These are phyloP conservation scores for Drosophila differens DNA, from an alignment of 2,888 invertebrate genomes.

Conservation along the genomic window DNA sequence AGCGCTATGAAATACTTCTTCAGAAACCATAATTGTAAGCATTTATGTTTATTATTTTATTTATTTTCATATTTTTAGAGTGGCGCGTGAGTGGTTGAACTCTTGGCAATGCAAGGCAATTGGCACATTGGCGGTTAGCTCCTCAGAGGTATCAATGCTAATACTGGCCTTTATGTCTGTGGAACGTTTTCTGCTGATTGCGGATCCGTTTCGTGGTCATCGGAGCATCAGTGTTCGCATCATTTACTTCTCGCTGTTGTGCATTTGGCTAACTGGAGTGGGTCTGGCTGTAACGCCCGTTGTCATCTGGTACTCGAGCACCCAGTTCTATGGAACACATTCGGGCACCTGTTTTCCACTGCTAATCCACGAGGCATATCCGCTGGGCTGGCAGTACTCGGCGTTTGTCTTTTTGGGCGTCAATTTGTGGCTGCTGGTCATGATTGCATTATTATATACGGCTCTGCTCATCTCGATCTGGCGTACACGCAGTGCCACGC, in stretches of 20 bases:
- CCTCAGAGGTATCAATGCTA: constrained; percentile 90
- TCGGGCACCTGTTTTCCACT: constrained; percentile 90
- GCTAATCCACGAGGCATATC: constrained; percentile 89
- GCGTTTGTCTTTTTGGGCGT: constrained; percentile 89
- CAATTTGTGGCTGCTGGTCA: constrained; percentile 87
- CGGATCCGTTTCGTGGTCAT: constrained; percentile 87
- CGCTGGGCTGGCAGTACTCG: constrained; percentile 90
- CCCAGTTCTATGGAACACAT: constrained; percentile 88
- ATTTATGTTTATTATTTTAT: background rate
- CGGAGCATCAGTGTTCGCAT: constrained; percentile 86
- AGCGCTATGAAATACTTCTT: background rate
- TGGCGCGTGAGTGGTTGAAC: constrained; percentile 88
- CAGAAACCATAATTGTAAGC: background rate
- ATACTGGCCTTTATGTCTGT: constrained; percentile 90
- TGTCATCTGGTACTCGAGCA: constrained; percentile 87
- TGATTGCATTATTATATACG: constrained; percentile 87
- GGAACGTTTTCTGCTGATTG: constrained; percentile 89
- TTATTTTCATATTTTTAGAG: constrained; percentile 53
- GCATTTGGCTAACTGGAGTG: constrained; percentile 88
- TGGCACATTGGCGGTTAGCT: constrained; percentile 89
- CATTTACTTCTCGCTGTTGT: constrained; percentile 86
- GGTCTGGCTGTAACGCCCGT: constrained; percentile 88
- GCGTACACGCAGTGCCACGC: constrained; percentile 87
- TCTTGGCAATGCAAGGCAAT: constrained; percentile 88
- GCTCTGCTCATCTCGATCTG: constrained; percentile 89